Conservation (phyloP, 2,113 vertebrate genomes). For the Pterophyllum scalare region DNA sequence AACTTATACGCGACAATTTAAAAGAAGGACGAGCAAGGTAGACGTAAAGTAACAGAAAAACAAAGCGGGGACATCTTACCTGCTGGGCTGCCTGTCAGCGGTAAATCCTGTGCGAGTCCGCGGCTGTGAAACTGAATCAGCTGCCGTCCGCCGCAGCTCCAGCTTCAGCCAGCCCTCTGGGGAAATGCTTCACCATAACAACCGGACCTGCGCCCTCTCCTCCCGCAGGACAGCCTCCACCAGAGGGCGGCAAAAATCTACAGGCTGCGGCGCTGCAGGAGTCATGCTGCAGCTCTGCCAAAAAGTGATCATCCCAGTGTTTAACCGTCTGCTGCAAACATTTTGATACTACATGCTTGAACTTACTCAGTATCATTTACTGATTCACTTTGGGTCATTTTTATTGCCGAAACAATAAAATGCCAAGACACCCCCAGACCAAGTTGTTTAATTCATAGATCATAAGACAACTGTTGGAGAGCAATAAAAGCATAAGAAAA, state of each 20-base stretch:
- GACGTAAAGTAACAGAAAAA: neutral
- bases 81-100: conserved; percentile 32
- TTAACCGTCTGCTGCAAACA: too few relatives aligned
- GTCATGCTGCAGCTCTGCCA: too few relatives aligned
- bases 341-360: too few relatives aligned
- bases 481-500: too few relatives aligned
- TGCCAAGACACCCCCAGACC: too few relatives aligned
- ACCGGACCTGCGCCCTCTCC: conserved; percentile 55
- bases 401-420: too few relatives aligned
- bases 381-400: too few relatives aligned
- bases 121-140: conserved; percentile 51
- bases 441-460: too few relatives aligned
- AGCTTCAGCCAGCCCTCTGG: conserved; percentile 54
- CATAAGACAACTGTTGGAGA: too few relatives aligned
- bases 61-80: conserved; percentile 49
- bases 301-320: neutral
- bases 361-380: too few relatives aligned
- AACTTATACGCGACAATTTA: neutral
- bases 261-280: neutral
- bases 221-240: neutral
- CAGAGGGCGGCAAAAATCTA: conserved; percentile 60
- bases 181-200: conserved; percentile 84
- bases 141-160: conserved; percentile 38
- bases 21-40: neutral
- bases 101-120: neutral